Conservation (phyloP, 2,113 vertebrate genomes). For the Zapornia atra region DNA sequence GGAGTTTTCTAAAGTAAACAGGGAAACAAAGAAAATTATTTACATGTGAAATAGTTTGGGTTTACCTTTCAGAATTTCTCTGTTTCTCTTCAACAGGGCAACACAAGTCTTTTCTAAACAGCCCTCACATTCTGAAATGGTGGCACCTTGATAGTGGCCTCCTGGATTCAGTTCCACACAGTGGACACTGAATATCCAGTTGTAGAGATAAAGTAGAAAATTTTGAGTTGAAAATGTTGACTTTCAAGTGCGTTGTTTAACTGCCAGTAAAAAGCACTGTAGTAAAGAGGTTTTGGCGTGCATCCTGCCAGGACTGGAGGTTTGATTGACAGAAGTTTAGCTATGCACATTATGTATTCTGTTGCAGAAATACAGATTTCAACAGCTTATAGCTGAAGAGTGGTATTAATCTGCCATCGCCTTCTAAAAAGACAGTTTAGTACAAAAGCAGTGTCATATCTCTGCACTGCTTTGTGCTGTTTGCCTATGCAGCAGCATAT, state of each 20-base stretch:
- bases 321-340: conserved; percentile 42
- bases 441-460: background rate
- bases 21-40: background rate
- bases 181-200: background rate
- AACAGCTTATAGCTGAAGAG: background rate
- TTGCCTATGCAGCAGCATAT: background rate
- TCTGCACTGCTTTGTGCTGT: background rate
- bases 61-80: background rate
- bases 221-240: background rate
- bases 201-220: background rate
- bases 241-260: background rate
- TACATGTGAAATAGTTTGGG: background rate
- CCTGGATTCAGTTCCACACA: background rate
- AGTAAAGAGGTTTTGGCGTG: background rate
- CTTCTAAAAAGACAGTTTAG: conserved; percentile 14
- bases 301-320: background rate
- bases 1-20: background rate
- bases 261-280: background rate
- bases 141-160: background rate
- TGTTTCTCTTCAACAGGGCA: background rate
- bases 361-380: background rate
- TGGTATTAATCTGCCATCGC: conserved; percentile 1
- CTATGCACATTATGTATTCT: conserved; percentile 12
- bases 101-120: background rate
- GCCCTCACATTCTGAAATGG: background rate